These are phyloP conservation scores for Uloborus diversus DNA, from an alignment of 1,140 invertebrate species.

Conservation along the genomic window DNA sequence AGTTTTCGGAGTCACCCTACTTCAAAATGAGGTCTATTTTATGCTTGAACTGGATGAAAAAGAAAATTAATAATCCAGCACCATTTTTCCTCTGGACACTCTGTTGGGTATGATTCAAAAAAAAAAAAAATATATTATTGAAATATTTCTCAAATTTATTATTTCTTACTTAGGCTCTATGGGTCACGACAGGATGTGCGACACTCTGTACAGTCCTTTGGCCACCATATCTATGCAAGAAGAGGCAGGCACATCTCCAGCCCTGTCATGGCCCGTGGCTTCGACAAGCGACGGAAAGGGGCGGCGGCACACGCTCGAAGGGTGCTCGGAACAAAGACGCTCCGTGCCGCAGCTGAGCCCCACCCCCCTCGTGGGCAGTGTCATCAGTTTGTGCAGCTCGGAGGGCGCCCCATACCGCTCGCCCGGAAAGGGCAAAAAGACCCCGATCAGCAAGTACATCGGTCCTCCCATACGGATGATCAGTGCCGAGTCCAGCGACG, in stretches of 20 bases:
- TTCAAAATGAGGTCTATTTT: too few species aligned
- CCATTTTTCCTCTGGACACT: too few species aligned
- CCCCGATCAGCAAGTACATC: neutral
- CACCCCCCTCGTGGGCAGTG: conserved; percentile 40
- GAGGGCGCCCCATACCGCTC: conserved; percentile 12
- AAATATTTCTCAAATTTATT: too few species aligned
- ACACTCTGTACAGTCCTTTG: conserved; percentile 33
- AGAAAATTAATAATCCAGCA: too few species aligned
- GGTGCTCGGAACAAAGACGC: neutral
- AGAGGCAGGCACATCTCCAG: neutral
- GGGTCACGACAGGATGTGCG: neutral
- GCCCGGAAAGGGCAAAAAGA: neutral
- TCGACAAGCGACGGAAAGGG: conserved; percentile 1
- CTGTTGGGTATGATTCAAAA: too few species aligned
- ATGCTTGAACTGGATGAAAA: too few species aligned
- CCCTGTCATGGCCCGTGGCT: conserved; percentile 27
- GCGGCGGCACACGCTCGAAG: neutral
- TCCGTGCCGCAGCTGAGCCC: conserved; percentile 9
- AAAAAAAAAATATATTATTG: too few species aligned
- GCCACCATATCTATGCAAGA: conserved; percentile 40
- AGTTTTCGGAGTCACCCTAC: too few species aligned
- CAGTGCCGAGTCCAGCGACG: conserved; percentile 50
- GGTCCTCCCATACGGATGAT: conserved; percentile 43
- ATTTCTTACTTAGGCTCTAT: too few species aligned
- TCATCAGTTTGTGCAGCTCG: conserved; percentile 37